A percentile compares a stretch with the other conserved stretches of the same genome.
These are phyloP conservation scores for Agonopterix alstromeriana DNA, from an alignment of 2,888 invertebrate genomes.

Conservation along the genomic window DNA sequence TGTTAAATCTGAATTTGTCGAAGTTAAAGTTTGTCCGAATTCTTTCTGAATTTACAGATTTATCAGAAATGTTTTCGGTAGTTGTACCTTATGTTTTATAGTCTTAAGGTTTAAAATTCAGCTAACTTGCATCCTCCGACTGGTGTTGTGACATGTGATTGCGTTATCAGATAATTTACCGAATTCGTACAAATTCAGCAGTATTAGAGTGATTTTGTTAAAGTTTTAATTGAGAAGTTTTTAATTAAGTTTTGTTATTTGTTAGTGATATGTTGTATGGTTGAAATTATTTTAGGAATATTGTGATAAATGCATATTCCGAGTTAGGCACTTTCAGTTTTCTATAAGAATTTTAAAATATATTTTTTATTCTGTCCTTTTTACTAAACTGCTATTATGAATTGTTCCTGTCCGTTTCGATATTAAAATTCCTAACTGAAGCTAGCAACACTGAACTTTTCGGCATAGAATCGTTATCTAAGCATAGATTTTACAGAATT, in stretches of 20 bases:
- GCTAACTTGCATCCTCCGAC: too few species aligned
- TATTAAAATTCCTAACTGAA: constrained; percentile 1
- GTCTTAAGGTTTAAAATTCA: too few species aligned
- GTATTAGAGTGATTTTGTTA: constrained; percentile 77
- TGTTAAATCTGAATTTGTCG: too few species aligned
- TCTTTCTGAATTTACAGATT: too few species aligned
- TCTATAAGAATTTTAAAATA: background rate
- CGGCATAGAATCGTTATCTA: constrained; percentile 30
- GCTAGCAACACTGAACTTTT: constrained; percentile 23
- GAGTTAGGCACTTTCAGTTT: constrained; percentile 5
- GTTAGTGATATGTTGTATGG: constrained; percentile 53
- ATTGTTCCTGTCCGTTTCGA: background rate
- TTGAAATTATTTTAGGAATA: background rate
- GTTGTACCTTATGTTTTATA: too few species aligned
- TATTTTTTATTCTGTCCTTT: background rate
- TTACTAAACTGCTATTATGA: background rate
- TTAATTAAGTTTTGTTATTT: constrained; percentile 75
- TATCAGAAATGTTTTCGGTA: too few species aligned
- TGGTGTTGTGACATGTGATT: constrained; percentile 50
- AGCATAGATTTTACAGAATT: constrained; percentile 29
- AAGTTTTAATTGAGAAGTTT: constrained; percentile 67
- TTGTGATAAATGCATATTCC: background rate
- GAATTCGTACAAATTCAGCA: constrained; percentile 75
- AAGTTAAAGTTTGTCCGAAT: too few species aligned
- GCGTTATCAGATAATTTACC: constrained; percentile 51